Percentiles rank a stretch among this genome's conserved stretches.
These are phyloP conservation scores for Drosophila fulvimacula DNA, from an alignment of 2,888 invertebrate genomes.

Conservation along the genomic window DNA sequence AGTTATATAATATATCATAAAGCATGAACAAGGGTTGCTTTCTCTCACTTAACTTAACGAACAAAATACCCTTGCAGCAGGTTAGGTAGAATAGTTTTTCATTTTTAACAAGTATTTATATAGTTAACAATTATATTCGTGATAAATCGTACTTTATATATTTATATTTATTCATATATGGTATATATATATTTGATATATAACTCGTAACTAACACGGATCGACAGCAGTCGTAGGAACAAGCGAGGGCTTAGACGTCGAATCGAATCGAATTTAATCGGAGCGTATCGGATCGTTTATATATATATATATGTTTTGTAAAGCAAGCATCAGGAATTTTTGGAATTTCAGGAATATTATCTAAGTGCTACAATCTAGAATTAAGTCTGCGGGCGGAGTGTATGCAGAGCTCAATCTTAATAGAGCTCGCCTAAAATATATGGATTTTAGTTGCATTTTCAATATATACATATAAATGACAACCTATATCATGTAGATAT, in stretches of 20 bases:
- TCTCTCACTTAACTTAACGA: conserved; percentile 7
- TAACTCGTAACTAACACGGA: conserved; percentile 33
- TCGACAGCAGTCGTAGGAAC: conserved; percentile 44
- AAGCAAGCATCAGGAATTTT: conserved; percentile 3
- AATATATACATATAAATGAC: neutral
- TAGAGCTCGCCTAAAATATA: neutral
- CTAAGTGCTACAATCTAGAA: neutral
- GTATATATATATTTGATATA: conserved; percentile 2
- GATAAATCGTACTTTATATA: conserved; percentile 7
- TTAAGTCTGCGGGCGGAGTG: neutral
- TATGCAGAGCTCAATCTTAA: neutral
- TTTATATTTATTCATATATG: conserved; percentile 1
- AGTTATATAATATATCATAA: conserved; percentile 6
- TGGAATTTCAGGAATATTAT: neutral
- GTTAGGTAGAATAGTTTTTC: conserved; percentile 10
- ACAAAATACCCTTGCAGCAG: conserved; percentile 43
- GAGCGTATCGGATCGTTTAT: conserved; percentile 10
- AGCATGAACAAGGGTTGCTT: neutral
- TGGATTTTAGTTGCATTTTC: neutral
- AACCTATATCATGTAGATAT: neutral
- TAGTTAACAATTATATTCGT: conserved; percentile 21
- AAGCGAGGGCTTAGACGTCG: conserved; percentile 27
- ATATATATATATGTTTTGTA: conserved; percentile 4
- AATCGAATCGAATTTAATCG: neutral
- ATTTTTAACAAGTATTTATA: conserved; percentile 24